These are phyloP conservation scores for Eretmocerus hayati DNA, from an alignment of 2,888 invertebrate species.

Conservation along the genomic window DNA sequence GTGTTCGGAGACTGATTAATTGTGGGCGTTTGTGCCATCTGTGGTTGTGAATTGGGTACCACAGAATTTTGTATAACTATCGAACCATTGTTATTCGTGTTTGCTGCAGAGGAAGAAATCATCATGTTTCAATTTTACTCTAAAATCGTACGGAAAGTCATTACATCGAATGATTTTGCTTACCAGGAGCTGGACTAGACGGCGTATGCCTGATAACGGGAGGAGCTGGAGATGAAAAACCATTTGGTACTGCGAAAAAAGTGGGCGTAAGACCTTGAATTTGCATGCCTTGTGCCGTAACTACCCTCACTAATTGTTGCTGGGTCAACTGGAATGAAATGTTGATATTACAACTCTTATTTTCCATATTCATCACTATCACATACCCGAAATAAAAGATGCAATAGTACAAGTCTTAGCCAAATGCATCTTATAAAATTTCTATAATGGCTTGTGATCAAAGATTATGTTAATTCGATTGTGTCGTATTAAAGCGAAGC, in stretches of 20 bases:
- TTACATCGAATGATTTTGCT: slow-evolving; percentile 25
- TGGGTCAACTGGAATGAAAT: slow-evolving; percentile 41
- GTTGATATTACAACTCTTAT: no score
- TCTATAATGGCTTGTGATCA: no score
- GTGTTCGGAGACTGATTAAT: slow-evolving; percentile 29
- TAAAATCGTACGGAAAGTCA: no score
- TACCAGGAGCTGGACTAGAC: slow-evolving; percentile 44
- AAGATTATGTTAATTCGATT: no score
- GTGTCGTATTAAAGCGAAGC: no score
- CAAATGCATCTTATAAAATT: no score
- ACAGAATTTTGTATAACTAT: slow-evolving; percentile 45
- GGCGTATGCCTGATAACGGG: slow-evolving; percentile 44
- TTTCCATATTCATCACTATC: no score
- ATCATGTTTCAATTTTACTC: slow-evolving; percentile 1
- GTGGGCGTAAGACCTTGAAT: slow-evolving; percentile 47
- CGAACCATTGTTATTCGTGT: slow-evolving; percentile 37
- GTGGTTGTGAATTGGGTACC: slow-evolving; percentile 44
- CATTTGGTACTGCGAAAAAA: slow-evolving; percentile 45
- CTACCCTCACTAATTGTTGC: slow-evolving; percentile 55
- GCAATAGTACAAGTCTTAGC: no score
- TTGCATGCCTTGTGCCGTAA: slow-evolving; percentile 57
- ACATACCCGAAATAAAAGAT: no score
- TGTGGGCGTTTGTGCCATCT: slow-evolving; percentile 37
- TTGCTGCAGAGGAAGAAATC: slow-evolving; percentile 29
- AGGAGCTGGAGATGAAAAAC: slow-evolving; percentile 41